Base-by-base conservation (phyloP, 2,888 invertebrate species). In the Polia nebulosa region DNA sequence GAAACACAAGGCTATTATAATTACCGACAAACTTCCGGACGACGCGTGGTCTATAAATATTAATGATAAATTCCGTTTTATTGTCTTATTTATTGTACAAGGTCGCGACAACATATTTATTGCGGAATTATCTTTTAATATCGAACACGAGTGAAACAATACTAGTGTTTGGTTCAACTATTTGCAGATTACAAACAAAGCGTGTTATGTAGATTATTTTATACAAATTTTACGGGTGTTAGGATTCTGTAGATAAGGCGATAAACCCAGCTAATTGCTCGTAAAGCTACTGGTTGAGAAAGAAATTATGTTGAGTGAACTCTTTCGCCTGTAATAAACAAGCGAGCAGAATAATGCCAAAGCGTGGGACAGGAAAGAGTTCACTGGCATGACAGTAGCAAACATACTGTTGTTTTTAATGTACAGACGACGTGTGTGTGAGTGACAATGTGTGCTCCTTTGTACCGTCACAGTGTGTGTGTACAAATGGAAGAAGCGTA, bases 231-330 rank as follows among this genome's bases (percentile, higher is more conserved):
- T 57, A 76, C 64, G 66, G 73, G 49, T 64, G 55, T 22, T 53
- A 49, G 41, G 59, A 72, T 66, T 65, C 62, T 56, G 66, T 72
- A 80, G 87, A 87, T 87, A 83, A 83, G 64, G 76, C 80, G 85
- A 88, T 89, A 88, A 87, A 86, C 62, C 49, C 47, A 60, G 29
- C 67, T 78, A 83, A 85, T 82, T 85, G 83, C 80, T 84, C 83
- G 79, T 85, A 81, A 85, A 85, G 56, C 65, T 62, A 68, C 73
- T 83, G 70, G 71, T 67, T 60, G 74, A 65, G 73, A 69, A 68
- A 65, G 34, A 56, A 76, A 80, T 65, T 56, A 77, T 66, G 70
- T 73, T 57, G 59, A 55, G 59, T 59, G 67, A 68, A 64, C 62
- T 58, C 67, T 60, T 70, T 69, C 51, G 68, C 11, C 41, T 63